Conservation (phyloP, 2,113 vertebrate genomes). For the Drymodes brunneopygia region DNA sequence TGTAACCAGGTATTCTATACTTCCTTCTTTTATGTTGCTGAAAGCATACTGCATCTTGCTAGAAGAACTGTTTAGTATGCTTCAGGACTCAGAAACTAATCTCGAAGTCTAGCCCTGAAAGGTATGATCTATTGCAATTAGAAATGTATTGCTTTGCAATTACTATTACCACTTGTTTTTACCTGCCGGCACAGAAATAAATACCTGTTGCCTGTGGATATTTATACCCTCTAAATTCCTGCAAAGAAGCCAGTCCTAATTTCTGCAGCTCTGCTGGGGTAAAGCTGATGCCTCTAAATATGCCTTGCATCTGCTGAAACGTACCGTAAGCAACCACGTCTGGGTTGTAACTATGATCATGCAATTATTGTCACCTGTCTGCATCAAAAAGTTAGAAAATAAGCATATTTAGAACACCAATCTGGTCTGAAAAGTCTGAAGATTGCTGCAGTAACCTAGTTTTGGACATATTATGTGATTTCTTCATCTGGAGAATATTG, state of each 20-base stretch:
- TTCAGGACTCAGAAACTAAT: conserved; percentile 34
- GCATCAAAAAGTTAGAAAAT: background rate
- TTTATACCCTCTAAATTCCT: conserved; percentile 26
- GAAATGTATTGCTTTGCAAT: conserved; percentile 60
- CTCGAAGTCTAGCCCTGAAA: conserved; percentile 31
- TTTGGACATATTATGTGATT: background rate
- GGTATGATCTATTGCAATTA: conserved; percentile 55
- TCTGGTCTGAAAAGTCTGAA: background rate
- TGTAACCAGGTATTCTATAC: background rate
- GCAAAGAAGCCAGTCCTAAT: background rate
- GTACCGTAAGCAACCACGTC: background rate
- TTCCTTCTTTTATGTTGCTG: background rate
- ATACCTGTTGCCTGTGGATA: conserved; percentile 45
- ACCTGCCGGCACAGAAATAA: conserved; percentile 51
- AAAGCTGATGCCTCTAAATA: background rate
- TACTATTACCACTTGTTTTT: conserved; percentile 48
- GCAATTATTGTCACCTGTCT: background rate
- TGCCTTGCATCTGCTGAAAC: background rate
- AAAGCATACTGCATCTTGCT: background rate
- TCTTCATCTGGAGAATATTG: background rate
- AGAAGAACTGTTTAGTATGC: conserved; percentile 46
- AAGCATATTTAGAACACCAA: background rate
- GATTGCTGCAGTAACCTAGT: background rate
- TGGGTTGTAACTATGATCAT: background rate
- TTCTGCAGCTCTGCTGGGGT: background rate